These are phyloP conservation scores for Keiferia lycopersicella DNA, from an alignment of 2,888 invertebrate species.

Conservation along the genomic window DNA sequence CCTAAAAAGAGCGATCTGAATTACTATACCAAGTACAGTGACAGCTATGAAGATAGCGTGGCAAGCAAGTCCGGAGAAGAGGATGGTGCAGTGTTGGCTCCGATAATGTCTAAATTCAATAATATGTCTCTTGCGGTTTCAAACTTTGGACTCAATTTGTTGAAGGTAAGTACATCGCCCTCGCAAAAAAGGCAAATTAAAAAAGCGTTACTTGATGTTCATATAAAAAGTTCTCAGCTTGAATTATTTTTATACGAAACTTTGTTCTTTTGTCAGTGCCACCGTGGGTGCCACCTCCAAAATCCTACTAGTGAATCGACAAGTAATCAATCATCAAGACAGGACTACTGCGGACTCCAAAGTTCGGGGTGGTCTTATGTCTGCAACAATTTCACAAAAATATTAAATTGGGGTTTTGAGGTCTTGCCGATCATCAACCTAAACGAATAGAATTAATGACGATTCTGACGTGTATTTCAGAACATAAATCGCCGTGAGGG, in stretches of 20 bases:
- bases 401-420: no score
- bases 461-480: conserved; percentile 38
- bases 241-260: background rate
- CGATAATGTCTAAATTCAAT: conserved; percentile 12
- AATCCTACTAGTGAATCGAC: no score
- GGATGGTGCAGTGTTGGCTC: background rate
- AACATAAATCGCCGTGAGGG: conserved; percentile 40
- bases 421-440: no score
- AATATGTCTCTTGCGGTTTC: conserved; percentile 49
- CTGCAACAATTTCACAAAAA: no score
- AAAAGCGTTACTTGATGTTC: no score
- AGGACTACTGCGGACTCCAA: no score
- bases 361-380: no score
- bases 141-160: conserved; percentile 55
- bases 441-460: no score
- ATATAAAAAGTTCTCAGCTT: no score
- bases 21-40: background rate
- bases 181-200: background rate
- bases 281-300: no score
- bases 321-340: no score
- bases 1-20: background rate
- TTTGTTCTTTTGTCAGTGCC: no score
- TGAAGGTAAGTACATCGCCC: conserved; percentile 49
- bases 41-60: background rate
- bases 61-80: background rate